A percentile compares a stretch with the other conserved stretches of the same genome.
These are phyloP conservation scores for Zophobas morio DNA, from an alignment of 1,140 invertebrate species.

Conservation along the genomic window DNA sequence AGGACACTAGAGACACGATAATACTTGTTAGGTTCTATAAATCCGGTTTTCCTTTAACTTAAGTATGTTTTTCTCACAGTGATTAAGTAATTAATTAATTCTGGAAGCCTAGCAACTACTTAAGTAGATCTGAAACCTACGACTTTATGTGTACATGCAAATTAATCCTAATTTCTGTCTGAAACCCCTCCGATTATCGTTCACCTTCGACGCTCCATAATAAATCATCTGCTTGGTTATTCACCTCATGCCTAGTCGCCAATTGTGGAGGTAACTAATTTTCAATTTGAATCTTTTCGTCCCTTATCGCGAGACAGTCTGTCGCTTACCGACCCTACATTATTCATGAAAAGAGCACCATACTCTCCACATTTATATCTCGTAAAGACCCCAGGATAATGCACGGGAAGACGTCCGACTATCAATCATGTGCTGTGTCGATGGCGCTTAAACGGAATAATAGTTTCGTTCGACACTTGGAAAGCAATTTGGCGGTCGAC, in stretches of 20 bases:
- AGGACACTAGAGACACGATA: too few species aligned
- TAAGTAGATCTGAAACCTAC: too few species aligned
- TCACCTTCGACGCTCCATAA: conserved; percentile 7
- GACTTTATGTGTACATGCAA: too few species aligned
- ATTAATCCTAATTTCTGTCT: not conserved
- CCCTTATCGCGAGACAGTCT: conserved; percentile 59
- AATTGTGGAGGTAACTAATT: conserved; percentile 61
- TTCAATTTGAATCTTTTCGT: conserved; percentile 63
- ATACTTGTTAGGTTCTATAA: too few species aligned
- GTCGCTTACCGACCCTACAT: conserved; percentile 63
- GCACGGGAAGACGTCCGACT: conserved; percentile 56
- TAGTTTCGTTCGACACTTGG: conserved; percentile 25
- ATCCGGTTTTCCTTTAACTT: too few species aligned
- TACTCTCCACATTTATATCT: conserved; percentile 64
- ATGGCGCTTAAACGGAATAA: conserved; percentile 34
- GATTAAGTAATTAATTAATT: too few species aligned
- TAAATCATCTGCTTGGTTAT: conserved; percentile 53
- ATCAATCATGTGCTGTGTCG: conserved; percentile 57
- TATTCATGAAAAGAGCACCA: conserved; percentile 63
- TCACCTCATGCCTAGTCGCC: conserved; percentile 50
- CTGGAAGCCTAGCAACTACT: too few species aligned
- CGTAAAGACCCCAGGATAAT: conserved; percentile 55
- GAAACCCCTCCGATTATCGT: not conserved
- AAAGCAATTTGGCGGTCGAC: conserved; percentile 5
- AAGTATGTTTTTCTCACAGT: too few species aligned